phyloP scores from a whole-genome alignment of 2,113 vertebrate genomes.

The Leptocoma aspasia region DNA sequence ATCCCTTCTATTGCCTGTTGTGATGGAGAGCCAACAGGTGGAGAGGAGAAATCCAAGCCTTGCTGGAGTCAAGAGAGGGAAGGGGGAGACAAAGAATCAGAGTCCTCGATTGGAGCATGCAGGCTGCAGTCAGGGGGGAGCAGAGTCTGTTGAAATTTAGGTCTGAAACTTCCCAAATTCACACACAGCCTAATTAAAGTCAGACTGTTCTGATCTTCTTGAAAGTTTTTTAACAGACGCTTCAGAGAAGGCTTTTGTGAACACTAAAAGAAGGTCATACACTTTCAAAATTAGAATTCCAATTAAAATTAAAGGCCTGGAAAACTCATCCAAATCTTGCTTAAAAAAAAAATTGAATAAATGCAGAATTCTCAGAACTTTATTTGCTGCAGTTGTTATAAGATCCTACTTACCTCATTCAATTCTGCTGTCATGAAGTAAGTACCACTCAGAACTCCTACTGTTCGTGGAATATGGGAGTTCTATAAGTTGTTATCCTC shows the following conservation, averaged over 20 bases:
- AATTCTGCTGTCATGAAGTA: background rate
- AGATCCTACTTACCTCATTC: background rate
- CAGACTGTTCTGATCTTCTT: background rate
- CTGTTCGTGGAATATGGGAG: background rate
- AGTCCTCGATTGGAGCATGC: accelerated
- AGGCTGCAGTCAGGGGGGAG: background rate
- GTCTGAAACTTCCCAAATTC: background rate
- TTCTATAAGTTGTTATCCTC: background rate
- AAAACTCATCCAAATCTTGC: background rate
- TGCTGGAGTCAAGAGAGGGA: background rate
- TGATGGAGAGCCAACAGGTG: background rate
- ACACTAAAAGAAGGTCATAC: background rate
- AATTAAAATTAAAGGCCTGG: background rate
- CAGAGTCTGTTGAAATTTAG: background rate
- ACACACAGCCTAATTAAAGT: background rate
- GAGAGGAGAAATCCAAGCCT: background rate
- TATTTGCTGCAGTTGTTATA: background rate
- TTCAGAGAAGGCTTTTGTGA: background rate
- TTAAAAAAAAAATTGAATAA: background rate
- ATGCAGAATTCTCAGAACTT: background rate
- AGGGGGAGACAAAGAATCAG: background rate
- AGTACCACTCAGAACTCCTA: background rate
- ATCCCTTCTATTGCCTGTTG: too few species aligned
- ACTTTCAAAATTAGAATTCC: background rate
- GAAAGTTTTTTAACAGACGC: background rate